Base-by-base conservation (phyloP, 2,797 vertebrate genomes). In the Crenichthys baileyi region DNA sequence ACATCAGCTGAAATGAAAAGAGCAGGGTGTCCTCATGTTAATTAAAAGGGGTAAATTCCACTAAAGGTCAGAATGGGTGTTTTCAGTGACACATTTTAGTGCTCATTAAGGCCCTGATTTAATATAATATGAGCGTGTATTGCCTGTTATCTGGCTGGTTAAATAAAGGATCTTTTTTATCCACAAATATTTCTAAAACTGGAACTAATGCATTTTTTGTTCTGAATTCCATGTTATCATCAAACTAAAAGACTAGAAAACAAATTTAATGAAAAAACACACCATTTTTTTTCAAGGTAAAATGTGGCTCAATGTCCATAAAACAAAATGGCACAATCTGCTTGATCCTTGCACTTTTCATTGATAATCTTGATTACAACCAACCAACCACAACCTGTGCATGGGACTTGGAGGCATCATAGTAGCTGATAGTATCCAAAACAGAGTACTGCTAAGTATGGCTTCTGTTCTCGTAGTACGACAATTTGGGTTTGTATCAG, bases 11-110 rank as follows among this genome's bases (percentile, higher is more conserved):
- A 70, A 53, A 65, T 70, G 75, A 79, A 79, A 83, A 77, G 80
- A 84, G 63, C 74, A 68, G 58, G 4, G 68, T 8, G 75, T 75
- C 44, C 70, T 26, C 36, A 12, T 76, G 79, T 79, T 88, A 91
- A 87, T 88, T 77, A 79, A 78, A 72, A 20, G 65, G 1, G 48
- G 83, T 85, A 80, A 89, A 89, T 84, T 83, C 73, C 78, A 26
- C 73, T 72, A 80, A 91, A 89, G 88, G 87, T 90, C 87, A 85
- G 41, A 76, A 67, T 48, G 72, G 58, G 70, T 88, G 85, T 83
- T 77, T 83, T 65, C 83, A 46, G 36, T 83, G 82, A 83, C 88
- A 84, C 31, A 31, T 83, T 78, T 82, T 65, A 68, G 26, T 2
- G 0, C 77, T 87, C 72, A 70, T 88, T 85, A 87, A 61, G 31